A percentile compares a stretch with the other conserved stretches of the same genome.
Conservation (phyloP, 2,113 vertebrate species). For the Corynorhinus townsendii region DNA sequence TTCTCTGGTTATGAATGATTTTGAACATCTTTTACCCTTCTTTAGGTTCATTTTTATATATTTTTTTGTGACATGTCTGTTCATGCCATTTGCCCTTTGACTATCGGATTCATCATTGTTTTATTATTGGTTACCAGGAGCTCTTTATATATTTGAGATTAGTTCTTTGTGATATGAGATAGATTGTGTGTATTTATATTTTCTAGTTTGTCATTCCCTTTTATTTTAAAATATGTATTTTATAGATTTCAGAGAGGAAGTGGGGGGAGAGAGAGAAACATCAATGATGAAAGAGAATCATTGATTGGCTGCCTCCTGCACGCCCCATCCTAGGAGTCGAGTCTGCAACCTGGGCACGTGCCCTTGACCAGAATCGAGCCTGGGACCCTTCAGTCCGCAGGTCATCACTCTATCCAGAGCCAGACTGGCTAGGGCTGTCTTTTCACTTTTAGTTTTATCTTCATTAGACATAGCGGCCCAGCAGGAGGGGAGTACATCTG, state of each 20-base stretch:
- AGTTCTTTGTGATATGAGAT: not conserved
- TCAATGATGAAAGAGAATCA: too few relatives aligned
- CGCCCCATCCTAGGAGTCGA: too few relatives aligned
- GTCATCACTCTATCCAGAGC: too few relatives aligned
- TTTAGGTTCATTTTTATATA: not conserved
- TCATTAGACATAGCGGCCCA: not conserved
- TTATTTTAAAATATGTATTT: too few relatives aligned
- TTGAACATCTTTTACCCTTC: conserved; percentile 8
- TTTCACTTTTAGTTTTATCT: not conserved
- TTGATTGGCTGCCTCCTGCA: too few relatives aligned
- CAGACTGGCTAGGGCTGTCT: not conserved
- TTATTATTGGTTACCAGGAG: not conserved
- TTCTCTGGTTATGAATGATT: not conserved
- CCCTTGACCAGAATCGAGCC: too few relatives aligned
- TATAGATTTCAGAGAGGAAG: too few relatives aligned
- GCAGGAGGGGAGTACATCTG: not conserved
- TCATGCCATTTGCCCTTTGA: not conserved
- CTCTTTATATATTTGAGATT: not conserved
- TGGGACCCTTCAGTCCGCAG: too few relatives aligned
- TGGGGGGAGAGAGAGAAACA: too few relatives aligned
- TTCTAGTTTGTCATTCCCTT: not conserved
- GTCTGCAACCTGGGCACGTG: too few relatives aligned
- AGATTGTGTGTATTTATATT: not conserved
- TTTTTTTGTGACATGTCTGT: not conserved
- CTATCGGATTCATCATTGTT: not conserved